Evolutionary conservation across 2,888 invertebrate species (phyloP).

Genomic region (Nomada ruficornis): DNA sequence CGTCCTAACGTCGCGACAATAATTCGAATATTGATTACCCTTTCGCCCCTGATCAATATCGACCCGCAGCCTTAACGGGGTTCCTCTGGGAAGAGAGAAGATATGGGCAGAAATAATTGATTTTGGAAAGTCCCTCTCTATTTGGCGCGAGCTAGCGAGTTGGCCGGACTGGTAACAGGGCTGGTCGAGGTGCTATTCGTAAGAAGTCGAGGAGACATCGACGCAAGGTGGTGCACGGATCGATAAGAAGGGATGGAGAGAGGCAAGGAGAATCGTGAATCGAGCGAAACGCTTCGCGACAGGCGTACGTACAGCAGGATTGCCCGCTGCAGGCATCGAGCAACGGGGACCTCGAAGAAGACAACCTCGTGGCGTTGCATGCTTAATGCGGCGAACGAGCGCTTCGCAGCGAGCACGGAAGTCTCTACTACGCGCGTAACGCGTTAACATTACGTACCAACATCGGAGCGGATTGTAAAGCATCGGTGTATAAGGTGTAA

Average conservation of each 20-base stretch:
- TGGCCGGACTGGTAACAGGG: no score
- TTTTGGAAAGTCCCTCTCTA: no score
- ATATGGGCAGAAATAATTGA: no score
- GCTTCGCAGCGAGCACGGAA: slow-evolving; percentile 81
- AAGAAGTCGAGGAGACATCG: no score
- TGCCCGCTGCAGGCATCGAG: slow-evolving; percentile 50
- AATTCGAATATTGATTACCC: slow-evolving; percentile 26
- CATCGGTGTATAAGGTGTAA: slow-evolving; percentile 82
- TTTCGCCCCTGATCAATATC: background rate
- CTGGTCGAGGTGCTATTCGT: no score
- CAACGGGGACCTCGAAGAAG: slow-evolving; percentile 61
- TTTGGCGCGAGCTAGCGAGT: no score
- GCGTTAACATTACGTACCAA: slow-evolving; percentile 82
- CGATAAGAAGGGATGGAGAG: background rate
- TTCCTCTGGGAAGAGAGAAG: no score
- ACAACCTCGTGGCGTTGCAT: slow-evolving; percentile 72
- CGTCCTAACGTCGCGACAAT: slow-evolving; percentile 9
- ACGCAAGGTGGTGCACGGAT: no score
- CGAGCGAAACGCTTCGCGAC: background rate
- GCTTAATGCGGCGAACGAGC: slow-evolving; percentile 75
- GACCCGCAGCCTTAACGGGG: no score
- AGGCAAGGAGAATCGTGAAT: slow-evolving; percentile 11
- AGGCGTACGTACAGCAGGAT: slow-evolving; percentile 52
- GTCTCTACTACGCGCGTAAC: slow-evolving; percentile 76
- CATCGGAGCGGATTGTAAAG: slow-evolving; percentile 82